These are phyloP conservation scores for Holacanthus passer DNA, from an alignment of 2,113 vertebrate genomes.

Conservation along the genomic window DNA sequence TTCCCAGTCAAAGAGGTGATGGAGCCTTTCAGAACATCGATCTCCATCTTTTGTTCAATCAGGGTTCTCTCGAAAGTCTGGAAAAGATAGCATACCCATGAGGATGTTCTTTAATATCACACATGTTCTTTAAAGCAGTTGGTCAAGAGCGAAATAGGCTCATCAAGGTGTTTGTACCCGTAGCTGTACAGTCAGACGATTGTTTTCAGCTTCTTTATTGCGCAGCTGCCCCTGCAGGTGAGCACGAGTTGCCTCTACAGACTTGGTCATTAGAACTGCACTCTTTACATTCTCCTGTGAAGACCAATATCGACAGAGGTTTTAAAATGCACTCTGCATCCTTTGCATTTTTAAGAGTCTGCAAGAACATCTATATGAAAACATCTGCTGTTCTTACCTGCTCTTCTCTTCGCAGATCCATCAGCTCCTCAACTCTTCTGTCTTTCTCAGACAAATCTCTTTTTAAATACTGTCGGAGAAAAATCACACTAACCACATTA, in stretches of 20 bases:
- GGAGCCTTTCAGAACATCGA: constrained; percentile 77
- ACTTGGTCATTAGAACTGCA: constrained; percentile 79
- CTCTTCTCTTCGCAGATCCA: constrained; percentile 82
- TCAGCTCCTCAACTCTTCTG: constrained; percentile 83
- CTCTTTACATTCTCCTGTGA: constrained; percentile 83
- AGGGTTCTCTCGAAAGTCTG: constrained; percentile 87
- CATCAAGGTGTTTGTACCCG: constrained; percentile 78
- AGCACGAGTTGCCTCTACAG: constrained; percentile 83
- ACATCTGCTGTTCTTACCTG: constrained; percentile 76
- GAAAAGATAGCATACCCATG: constrained; percentile 30
- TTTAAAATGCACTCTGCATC: background rate
- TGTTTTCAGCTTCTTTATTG: constrained; percentile 89
- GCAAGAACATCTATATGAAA: background rate
- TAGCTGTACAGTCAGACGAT: constrained; percentile 85
- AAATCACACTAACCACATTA: constrained; percentile 32
- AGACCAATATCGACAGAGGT: constrained; percentile 10
- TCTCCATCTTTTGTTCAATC: constrained; percentile 83
- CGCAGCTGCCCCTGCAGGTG: constrained; percentile 87
- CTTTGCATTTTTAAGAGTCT: background rate
- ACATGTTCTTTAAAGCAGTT: background rate
- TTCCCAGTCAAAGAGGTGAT: constrained; percentile 77
- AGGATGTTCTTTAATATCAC: background rate
- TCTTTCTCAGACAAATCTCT: constrained; percentile 83
- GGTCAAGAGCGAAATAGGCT: background rate
- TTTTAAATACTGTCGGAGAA: constrained; percentile 84